These are phyloP conservation scores for Hermetia illucens DNA, from an alignment of 1,140 invertebrate genomes.

Conservation along the genomic window DNA sequence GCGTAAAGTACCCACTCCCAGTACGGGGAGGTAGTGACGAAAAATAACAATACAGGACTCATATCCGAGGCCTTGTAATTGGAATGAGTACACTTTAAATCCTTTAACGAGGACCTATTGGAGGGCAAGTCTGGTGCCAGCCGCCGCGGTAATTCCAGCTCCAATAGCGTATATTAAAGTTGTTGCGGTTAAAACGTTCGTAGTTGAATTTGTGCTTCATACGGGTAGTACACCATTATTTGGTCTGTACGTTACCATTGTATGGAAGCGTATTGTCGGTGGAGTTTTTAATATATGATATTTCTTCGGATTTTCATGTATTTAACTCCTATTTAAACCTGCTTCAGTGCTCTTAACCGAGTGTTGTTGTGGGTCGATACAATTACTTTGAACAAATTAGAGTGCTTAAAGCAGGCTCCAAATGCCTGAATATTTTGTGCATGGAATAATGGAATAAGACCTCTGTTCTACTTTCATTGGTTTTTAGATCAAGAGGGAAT, in stretches of 20 bases:
- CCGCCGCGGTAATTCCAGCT: constrained; percentile 85
- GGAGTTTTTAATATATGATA: no score
- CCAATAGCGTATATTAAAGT: constrained; percentile 79
- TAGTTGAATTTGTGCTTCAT: constrained; percentile 30
- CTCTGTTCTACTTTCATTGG: constrained; percentile 60
- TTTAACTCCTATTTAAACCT: no score
- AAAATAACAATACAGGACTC: constrained; percentile 74
- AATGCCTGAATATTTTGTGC: constrained; percentile 59
- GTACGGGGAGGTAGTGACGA: constrained; percentile 64
- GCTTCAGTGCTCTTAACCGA: neutral
- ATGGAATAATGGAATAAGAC: constrained; percentile 73
- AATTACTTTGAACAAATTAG: constrained; percentile 63
- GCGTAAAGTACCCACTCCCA: constrained; percentile 61
- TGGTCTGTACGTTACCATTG: neutral
- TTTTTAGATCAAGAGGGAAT: constrained; percentile 57
- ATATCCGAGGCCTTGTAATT: constrained; percentile 57
- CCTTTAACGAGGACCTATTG: constrained; percentile 76
- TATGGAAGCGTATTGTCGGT: no score
- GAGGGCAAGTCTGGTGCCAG: constrained; percentile 87
- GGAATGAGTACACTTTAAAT: constrained; percentile 79
- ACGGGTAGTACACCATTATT: neutral
- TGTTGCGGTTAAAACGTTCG: constrained; percentile 55
- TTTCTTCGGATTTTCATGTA: no score
- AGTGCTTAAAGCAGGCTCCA: constrained; percentile 64
- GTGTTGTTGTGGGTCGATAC: neutral